A percentile compares a stretch with the other conserved stretches of the same genome.
These are phyloP conservation scores for Macrophya annulata DNA, from an alignment of 2,888 invertebrate species.

Conservation along the genomic window DNA sequence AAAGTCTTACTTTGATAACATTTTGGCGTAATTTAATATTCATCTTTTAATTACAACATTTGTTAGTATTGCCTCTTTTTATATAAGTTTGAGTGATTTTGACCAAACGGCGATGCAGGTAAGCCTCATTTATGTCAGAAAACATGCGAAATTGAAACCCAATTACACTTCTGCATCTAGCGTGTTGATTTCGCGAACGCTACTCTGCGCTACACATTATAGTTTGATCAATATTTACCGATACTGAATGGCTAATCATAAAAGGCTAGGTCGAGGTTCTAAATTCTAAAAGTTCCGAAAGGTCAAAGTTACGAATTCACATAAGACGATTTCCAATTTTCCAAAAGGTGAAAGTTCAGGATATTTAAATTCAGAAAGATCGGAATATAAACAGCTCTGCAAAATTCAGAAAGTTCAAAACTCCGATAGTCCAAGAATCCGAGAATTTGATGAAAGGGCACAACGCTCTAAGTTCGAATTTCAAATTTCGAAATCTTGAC, in stretches of 20 bases:
- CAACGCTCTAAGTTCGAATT: too few species aligned
- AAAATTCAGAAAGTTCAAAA: too few species aligned
- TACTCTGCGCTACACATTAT: neutral
- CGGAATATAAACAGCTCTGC: too few species aligned
- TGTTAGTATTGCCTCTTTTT: neutral
- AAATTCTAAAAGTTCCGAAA: too few species aligned
- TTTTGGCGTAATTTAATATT: neutral
- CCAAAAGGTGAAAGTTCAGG: too few species aligned
- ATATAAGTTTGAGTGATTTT: neutral
- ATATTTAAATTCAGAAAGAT: too few species aligned
- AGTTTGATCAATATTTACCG: conserved; percentile 46
- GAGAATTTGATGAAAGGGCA: too few species aligned
- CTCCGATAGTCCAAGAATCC: too few species aligned
- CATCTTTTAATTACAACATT: neutral
- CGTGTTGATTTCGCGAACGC: neutral
- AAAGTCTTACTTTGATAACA: neutral
- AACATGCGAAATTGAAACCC: conserved; percentile 18
- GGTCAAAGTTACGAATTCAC: too few species aligned
- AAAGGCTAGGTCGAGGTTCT: neutral
- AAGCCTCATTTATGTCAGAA: neutral
- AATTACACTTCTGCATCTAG: neutral
- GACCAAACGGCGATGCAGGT: neutral
- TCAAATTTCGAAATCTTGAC: too few species aligned
- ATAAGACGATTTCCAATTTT: too few species aligned
- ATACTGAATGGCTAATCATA: conserved; percentile 7